Evolutionary conservation across 2,888 invertebrate genomes (phyloP).

Genomic region (Beris chalybata): DNA sequence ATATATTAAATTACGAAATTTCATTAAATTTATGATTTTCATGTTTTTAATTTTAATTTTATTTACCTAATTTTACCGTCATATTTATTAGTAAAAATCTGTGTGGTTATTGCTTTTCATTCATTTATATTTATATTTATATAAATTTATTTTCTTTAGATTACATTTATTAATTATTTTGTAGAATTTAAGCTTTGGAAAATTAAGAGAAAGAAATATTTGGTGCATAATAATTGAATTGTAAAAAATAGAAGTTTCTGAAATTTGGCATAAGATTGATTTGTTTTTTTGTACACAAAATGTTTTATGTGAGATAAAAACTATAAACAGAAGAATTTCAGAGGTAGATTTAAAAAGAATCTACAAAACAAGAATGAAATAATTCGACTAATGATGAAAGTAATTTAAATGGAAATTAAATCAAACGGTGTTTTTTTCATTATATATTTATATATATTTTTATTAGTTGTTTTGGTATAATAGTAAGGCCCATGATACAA

Average conservation of each 20-base stretch:
- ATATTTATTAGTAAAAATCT: constrained; percentile 32
- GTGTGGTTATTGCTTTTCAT: constrained; percentile 39
- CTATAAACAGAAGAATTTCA: background rate
- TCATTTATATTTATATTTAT: constrained; percentile 35
- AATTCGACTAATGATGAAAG: background rate
- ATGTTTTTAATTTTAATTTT: constrained; percentile 22
- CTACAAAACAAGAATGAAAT: background rate
- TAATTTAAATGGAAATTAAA: background rate
- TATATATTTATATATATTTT: constrained; percentile 33
- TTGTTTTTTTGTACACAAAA: constrained; percentile 35
- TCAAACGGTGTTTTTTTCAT: constrained; percentile 32
- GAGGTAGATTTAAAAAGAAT: constrained; percentile 1
- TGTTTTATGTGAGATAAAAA: background rate
- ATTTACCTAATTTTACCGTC: constrained; percentile 21
- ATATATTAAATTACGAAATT: constrained; percentile 29
- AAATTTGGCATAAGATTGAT: constrained; percentile 49
- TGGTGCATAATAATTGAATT: constrained; percentile 5
- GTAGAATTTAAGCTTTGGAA: no score
- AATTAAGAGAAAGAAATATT: no score
- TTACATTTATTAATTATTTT: no score
- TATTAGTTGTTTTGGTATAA: constrained; percentile 35
- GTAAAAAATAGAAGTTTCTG: constrained; percentile 26
- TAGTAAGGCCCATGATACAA: constrained; percentile 43
- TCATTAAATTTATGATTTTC: constrained; percentile 28
- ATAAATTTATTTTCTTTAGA: constrained; percentile 19